Conservation (phyloP, 2,113 vertebrate species). For the Plotosus lineatus region DNA sequence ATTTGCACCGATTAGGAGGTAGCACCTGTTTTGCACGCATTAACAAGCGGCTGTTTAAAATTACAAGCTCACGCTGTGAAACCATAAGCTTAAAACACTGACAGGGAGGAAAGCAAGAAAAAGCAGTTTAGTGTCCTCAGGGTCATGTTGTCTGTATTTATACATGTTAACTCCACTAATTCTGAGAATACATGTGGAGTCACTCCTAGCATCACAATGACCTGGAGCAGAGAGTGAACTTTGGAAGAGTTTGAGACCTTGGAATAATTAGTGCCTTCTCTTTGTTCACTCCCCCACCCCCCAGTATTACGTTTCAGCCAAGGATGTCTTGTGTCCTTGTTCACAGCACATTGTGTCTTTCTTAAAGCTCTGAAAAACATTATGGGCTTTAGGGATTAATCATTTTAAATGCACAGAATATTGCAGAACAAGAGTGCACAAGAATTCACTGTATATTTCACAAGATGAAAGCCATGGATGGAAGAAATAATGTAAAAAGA, state of each 20-base stretch:
- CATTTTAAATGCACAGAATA: neutral
- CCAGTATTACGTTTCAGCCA: neutral
- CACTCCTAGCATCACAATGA: constrained; percentile 20
- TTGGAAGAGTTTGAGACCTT: constrained; percentile 10
- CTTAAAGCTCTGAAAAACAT: neutral
- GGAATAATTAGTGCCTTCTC: neutral
- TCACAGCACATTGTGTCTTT: neutral
- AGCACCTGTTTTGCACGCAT: constrained; percentile 20
- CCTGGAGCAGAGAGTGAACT: neutral
- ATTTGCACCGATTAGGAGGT: constrained; percentile 23
- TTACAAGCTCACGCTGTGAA: constrained; percentile 7
- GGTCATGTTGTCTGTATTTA: constrained; percentile 5
- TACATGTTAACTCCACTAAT: constrained; percentile 21
- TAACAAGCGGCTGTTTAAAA: constrained; percentile 29
- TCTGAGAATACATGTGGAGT: constrained; percentile 11
- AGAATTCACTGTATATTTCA: neutral
- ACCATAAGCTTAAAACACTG: constrained; percentile 7
- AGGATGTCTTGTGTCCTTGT: constrained; percentile 4
- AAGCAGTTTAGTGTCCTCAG: constrained; percentile 8
- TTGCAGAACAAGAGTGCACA: too few relatives aligned
- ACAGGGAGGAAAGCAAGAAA: neutral
- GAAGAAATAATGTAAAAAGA: neutral
- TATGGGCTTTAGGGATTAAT: neutral
- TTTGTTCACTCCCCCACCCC: too few relatives aligned
- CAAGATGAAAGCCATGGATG: neutral